Conservation (phyloP, 2,113 vertebrate species). For the Pardalotus punctatus region DNA sequence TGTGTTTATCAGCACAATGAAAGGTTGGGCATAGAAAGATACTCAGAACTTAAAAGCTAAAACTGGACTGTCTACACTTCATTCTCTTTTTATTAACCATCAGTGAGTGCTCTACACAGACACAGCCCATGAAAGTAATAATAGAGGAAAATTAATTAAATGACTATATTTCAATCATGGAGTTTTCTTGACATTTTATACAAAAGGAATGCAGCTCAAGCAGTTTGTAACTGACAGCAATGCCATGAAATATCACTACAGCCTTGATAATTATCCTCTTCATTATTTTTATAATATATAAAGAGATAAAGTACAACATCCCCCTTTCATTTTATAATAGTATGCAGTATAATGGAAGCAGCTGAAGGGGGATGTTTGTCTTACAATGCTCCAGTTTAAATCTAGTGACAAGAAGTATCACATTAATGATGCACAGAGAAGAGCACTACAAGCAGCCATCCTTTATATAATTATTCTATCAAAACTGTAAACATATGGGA, state of each 20-base stretch:
- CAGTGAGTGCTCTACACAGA: not conserved
- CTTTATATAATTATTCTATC: conserved; percentile 9
- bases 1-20: conserved; percentile 21
- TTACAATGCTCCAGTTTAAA: conserved; percentile 49
- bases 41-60: conserved; percentile 44
- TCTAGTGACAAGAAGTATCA: conserved; percentile 33
- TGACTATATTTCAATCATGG: conserved; percentile 60
- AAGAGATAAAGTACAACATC: conserved; percentile 54
- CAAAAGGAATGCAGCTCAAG: conserved; percentile 39
- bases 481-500: not conserved
- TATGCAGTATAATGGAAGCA: conserved; percentile 40
- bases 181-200: conserved; percentile 55
- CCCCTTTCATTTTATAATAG: conserved; percentile 59
- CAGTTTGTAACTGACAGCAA: conserved; percentile 64
- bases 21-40: not conserved
- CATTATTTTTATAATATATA: conserved; percentile 70
- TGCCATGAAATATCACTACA: conserved; percentile 48
- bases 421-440: conserved; percentile 30
- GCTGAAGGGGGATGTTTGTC: conserved; percentile 18
- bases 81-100: conserved; percentile 28
- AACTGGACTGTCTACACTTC: not conserved
- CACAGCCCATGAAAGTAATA: conserved; percentile 36
- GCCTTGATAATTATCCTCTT: conserved; percentile 67
- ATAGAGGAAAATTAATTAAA: conserved; percentile 67
- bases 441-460: not conserved